phyloP scores from a whole-genome alignment of 1,140 invertebrate species.

The Rhagoletis zephyria region DNA sequence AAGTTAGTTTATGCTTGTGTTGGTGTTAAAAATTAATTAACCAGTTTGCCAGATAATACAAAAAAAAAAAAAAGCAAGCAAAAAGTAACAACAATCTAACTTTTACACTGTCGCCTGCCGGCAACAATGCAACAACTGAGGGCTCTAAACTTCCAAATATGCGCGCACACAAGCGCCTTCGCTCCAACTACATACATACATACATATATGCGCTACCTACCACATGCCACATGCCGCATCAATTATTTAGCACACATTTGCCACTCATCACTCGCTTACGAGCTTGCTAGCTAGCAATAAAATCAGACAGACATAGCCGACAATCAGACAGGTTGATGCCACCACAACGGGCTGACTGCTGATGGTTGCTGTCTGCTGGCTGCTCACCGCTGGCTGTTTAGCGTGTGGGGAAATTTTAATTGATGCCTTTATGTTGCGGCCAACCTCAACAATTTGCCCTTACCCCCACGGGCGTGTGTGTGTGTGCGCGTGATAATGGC shows the following conservation, averaged over 20 bases:
- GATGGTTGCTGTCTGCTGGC: neutral
- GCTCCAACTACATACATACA: neutral
- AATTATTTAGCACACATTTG: slow-evolving; percentile 45
- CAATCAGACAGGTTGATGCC: neutral
- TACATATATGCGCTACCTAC: neutral
- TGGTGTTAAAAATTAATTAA: slow-evolving; percentile 16
- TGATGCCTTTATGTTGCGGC: slow-evolving; percentile 64
- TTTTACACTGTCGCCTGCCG: neutral
- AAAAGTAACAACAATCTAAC: neutral
- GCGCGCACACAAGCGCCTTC: neutral
- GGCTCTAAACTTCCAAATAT: neutral
- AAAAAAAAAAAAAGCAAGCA: neutral
- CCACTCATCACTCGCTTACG: slow-evolving; percentile 17
- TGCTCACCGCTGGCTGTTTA: neutral
- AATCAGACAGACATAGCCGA: neutral
- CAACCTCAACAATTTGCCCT: slow-evolving; percentile 65
- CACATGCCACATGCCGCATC: slow-evolving; percentile 4
- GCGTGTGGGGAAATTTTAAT: slow-evolving; percentile 59
- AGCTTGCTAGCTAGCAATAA: too few species aligned
- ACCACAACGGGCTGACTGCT: neutral
- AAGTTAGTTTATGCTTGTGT: neutral
- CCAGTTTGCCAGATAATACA: neutral
- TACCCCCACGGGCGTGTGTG: neutral
- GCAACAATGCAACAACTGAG: neutral
- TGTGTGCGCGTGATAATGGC: slow-evolving; percentile 54